Evolutionary conservation across 2,797 vertebrate species (phyloP), one percentile per base, ranked within the genome.

Genomic region (Periparus ater): DNA sequence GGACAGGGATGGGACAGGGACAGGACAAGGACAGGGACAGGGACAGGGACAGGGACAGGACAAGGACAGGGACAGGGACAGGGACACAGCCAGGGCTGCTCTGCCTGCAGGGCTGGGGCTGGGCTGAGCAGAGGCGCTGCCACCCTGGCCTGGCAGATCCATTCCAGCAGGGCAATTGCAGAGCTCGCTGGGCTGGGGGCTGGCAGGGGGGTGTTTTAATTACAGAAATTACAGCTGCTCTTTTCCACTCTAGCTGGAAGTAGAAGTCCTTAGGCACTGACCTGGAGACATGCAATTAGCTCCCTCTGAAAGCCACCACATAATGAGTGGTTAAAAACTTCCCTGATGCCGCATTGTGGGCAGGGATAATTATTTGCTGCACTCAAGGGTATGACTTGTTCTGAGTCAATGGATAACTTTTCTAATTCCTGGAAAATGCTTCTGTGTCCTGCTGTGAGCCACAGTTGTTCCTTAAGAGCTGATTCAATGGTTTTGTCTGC

Each of bases 311-410:
- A 93, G 55, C 23, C 55, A 16, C 38, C 84, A 22, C 71, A 30
- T 78, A 96, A 95, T 82, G 80, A 87, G 87, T 88, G n/a, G 77
- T 54, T 81, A 89, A 86, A 89, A 78, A 58, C 92, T 85, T 91
- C 71, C 47, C 55, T 17, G 77, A 38, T 34, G 77, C 86, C 45
- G 55, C 51, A 2, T 29, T 87, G 77, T 76, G 81, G 91, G 54
- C 84, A 85, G 77, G 14, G 26, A 12, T 30, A 45, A 84, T 63
- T 44, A 17, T 38, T 74, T n/a, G 32, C 76, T 85, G 61, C 70
- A 63, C 55, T 79, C 58, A 75, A 40, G 86, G 76, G 44, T 6
- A 13, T 48, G 71, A 66, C 60, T 73, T 54, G 25, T 75, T 90
- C 62, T 62, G 40, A 84, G 54, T 65, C 13, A 62, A 29, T 22